Evolutionary conservation across 2,797 vertebrate genomes (phyloP), one percentile per base, ranked within the genome.

Genomic region (Ctenosaura bakeri): DNA sequence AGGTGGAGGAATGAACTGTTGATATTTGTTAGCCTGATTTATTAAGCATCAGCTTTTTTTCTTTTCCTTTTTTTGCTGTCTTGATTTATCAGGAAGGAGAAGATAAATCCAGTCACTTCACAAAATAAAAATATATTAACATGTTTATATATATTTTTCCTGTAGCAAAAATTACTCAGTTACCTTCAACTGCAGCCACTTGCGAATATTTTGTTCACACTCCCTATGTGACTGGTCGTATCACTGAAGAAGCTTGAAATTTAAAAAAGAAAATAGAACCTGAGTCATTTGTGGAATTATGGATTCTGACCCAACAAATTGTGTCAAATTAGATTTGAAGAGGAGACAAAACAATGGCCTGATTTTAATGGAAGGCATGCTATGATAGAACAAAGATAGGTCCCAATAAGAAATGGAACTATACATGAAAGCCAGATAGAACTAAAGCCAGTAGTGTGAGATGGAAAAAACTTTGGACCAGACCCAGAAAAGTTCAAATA

Each of bases 101-200:
- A 46, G 76, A 35, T 22, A 50, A 78, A 69, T 29, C 26, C 26
- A 69, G 1, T 0, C 52, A 0, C 85, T 92, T 88, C 56, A 88
- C 82, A 93, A 76, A 0, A 69, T 16, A 42, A 3, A 18, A 20
- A 76, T 82, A 62, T 62, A 0, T 87, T 10, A 56, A 54, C 64
- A 82, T 86, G 5, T 85, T 88, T 87, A 4, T 64, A 12, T 90
- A n/a, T 89, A 88, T 88, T 62, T 13, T 35, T 90, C 35, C 35
- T 22, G 32, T 77, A 89, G 1, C 1, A 22, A 24, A 94, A 78
- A 29, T 50, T 12, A 16, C 35, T 1, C 14, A 73, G 12, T 86
- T 88, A 84, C 86, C 54, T 73, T 85, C 29, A 54, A 86, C 54
- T 88, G 69, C 88, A 92, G 29, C 24, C 42, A 42, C 56, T 74